Evolutionary conservation across 2,113 vertebrate species (phyloP).

Genomic region (Nothobranchius furzeri): DNA sequence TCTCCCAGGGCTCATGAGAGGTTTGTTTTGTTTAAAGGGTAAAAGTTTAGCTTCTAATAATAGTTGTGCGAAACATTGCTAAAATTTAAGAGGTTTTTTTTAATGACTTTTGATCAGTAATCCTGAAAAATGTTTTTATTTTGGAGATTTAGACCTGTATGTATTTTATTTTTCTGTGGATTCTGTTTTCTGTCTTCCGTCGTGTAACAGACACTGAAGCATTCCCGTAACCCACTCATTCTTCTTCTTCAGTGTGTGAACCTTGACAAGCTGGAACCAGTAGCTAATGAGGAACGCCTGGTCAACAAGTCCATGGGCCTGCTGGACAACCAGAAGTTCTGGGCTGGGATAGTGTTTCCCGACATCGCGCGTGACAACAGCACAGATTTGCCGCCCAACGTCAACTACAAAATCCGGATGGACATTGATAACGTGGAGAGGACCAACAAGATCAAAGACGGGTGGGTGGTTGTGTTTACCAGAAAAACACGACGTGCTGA

Average conservation of each 20-base stretch:
- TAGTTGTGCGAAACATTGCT: constrained; percentile 6
- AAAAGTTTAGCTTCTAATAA: constrained; percentile 5
- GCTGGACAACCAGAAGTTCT: constrained; percentile 91
- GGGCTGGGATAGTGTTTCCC: constrained; percentile 94
- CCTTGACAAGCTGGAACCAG: constrained; percentile 92
- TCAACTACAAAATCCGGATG: constrained; percentile 99
- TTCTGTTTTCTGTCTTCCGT: too few relatives aligned
- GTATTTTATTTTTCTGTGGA: neutral
- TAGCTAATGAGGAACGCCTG: constrained; percentile 88
- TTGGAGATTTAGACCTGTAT: too few relatives aligned
- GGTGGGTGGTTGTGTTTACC: constrained; percentile 67
- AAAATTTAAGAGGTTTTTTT: constrained; percentile 5
- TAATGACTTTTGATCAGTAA: neutral
- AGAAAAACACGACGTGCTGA: fast-evolving
- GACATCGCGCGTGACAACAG: constrained; percentile 78
- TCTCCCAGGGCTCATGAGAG: neutral
- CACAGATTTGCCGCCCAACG: constrained; percentile 83
- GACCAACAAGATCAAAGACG: constrained; percentile 98
- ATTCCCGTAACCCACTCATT: neutral
- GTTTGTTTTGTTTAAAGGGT: neutral
- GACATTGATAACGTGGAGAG: constrained; percentile 98
- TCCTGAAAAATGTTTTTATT: neutral
- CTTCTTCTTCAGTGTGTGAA: constrained; percentile 88
- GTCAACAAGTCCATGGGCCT: constrained; percentile 94
- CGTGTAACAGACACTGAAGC: neutral